phyloP scores from a whole-genome alignment of 2,888 invertebrate species.

The Melanostoma scalare region DNA sequence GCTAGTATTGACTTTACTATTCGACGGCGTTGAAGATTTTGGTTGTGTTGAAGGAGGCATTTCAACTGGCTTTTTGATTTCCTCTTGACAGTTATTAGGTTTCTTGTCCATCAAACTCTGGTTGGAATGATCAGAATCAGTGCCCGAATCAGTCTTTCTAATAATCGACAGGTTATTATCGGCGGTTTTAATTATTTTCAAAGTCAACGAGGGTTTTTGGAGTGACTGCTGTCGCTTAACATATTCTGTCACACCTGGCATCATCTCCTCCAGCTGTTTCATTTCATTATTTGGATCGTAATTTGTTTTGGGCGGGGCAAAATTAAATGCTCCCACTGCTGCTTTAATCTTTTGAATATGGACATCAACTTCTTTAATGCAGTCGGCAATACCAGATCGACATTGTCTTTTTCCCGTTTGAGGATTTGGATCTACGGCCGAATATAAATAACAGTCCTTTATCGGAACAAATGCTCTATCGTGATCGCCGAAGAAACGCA shows the following conservation, averaged over 20 bases:
- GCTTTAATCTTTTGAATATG: constrained; percentile 89
- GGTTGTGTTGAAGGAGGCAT: background rate
- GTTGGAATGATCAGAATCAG: constrained; percentile 78
- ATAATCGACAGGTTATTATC: constrained; percentile 81
- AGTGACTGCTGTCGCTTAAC: constrained; percentile 76
- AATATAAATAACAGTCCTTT: constrained; percentile 92
- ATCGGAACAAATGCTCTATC: constrained; percentile 95
- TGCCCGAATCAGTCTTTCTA: constrained; percentile 79
- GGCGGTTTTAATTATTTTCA: constrained; percentile 81
- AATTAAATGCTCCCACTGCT: constrained; percentile 88
- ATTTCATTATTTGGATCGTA: constrained; percentile 86
- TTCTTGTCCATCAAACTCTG: constrained; percentile 66
- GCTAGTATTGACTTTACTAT: constrained; percentile 14
- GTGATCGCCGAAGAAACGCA: constrained; percentile 97
- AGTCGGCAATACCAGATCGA: constrained; percentile 84
- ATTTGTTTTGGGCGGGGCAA: constrained; percentile 87
- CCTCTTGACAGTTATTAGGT: background rate
- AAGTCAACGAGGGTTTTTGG: constrained; percentile 80
- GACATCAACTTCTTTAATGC: constrained; percentile 88
- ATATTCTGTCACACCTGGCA: constrained; percentile 82
- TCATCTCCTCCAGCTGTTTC: constrained; percentile 86
- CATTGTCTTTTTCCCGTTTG: constrained; percentile 81
- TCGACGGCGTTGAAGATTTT: background rate
- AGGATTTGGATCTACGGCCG: constrained; percentile 87
- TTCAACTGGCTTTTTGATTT: background rate